Evolutionary conservation across 2,113 vertebrate species (phyloP).

Genomic region (Ursus arctos): DNA sequence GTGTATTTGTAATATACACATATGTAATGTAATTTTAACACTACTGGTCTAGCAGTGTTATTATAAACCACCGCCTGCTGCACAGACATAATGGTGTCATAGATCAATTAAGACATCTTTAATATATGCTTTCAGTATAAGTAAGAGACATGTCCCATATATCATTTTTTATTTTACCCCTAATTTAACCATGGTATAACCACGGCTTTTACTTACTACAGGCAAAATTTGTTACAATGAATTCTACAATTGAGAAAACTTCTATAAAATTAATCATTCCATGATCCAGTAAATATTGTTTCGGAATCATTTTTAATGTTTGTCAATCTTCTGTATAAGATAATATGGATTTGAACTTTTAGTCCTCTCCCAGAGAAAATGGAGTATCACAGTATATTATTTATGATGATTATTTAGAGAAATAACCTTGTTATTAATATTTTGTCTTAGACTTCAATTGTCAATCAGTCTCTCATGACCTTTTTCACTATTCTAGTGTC

Average conservation of each 20-base stretch:
- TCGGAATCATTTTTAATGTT: not conserved
- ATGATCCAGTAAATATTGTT: not conserved
- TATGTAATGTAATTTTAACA: not conserved
- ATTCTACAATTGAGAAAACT: not conserved
- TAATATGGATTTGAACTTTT: not conserved
- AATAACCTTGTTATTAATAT: slow-evolving; percentile 1
- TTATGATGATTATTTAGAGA: not conserved
- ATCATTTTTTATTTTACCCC: not conserved
- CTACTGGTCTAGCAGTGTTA: not conserved
- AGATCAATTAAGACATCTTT: not conserved
- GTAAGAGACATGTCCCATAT: not conserved
- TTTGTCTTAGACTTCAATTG: not conserved
- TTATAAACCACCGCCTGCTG: not conserved
- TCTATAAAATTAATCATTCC: not conserved
- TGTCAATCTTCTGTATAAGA: slow-evolving; percentile 24
- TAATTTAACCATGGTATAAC: not conserved
- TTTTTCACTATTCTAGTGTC: slow-evolving; percentile 26
- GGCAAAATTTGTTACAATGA: not conserved
- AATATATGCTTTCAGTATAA: not conserved
- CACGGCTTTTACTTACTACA: not conserved
- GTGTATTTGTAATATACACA: not conserved
- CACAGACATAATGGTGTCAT: not conserved
- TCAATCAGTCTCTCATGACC: not conserved
- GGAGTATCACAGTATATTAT: not conserved
- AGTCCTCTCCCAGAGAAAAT: not conserved